Conservation (phyloP, 2,888 invertebrate genomes). For the Tetrapedia diversipes region DNA sequence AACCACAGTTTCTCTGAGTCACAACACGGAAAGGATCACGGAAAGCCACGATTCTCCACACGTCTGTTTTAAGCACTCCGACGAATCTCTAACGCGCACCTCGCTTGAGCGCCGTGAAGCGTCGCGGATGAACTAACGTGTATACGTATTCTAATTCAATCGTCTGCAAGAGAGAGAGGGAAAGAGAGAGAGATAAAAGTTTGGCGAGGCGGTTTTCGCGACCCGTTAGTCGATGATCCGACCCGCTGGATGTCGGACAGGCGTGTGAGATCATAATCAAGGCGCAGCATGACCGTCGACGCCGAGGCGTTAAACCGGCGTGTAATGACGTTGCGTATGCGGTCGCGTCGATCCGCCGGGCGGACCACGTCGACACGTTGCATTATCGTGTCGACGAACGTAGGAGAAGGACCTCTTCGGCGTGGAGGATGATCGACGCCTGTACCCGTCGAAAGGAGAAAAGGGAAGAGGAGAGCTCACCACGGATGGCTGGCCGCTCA, state of each 20-base stretch:
- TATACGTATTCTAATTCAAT: conserved; percentile 48
- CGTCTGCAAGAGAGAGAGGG: conserved; percentile 18
- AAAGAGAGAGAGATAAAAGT: too few relatives aligned
- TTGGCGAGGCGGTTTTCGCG: conserved; percentile 12
- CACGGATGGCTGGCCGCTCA: conserved; percentile 19
- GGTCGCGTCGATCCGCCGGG: conserved; percentile 51
- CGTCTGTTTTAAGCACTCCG: neutral
- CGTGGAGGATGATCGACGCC: conserved; percentile 38
- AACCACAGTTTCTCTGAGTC: neutral
- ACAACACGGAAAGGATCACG: conserved; percentile 1
- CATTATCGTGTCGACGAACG: conserved; percentile 28
- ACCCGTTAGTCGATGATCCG: conserved; percentile 57
- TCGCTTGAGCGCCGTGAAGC: conserved; percentile 11
- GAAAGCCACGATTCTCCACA: conserved; percentile 3
- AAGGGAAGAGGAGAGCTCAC: neutral
- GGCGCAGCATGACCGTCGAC: conserved; percentile 53
- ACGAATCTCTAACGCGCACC: conserved; percentile 11
- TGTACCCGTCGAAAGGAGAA: conserved; percentile 35
- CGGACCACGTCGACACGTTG: conserved; percentile 47
- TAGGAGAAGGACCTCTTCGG: conserved; percentile 25
- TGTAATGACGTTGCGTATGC: conserved; percentile 64
- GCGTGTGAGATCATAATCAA: conserved; percentile 53
- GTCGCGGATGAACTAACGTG: conserved; percentile 38
- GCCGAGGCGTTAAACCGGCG: conserved; percentile 62
- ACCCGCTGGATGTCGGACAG: conserved; percentile 23